Evolutionary conservation across 2,797 vertebrate genomes (phyloP).

Genomic region (Mormyrus hasselquistii): DNA sequence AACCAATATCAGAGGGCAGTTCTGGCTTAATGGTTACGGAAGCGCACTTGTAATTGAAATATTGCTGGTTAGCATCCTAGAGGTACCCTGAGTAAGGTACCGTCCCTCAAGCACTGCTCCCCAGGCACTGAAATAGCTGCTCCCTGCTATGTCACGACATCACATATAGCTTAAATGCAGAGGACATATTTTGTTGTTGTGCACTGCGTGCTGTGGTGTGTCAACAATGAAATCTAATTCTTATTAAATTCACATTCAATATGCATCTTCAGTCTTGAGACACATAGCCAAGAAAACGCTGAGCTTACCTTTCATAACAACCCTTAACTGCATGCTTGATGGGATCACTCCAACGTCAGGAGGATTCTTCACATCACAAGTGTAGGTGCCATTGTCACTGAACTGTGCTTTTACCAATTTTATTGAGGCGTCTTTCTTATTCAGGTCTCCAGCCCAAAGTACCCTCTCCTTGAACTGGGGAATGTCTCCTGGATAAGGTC

Average conservation of each 20-base stretch:
- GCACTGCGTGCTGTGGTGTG: background rate
- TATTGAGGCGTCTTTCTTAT: slow-evolving; percentile 85
- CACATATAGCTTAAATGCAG: background rate
- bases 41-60: too few species aligned
- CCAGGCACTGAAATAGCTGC: background rate
- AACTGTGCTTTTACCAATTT: slow-evolving; percentile 76
- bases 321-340: slow-evolving; percentile 70
- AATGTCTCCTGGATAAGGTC: slow-evolving; percentile 46
- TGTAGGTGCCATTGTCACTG: slow-evolving; percentile 85
- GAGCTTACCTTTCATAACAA: slow-evolving; percentile 78
- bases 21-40: too few species aligned
- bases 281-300: background rate
- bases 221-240: background rate
- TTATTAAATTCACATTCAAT: background rate
- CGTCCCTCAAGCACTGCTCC: too few species aligned
- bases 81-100: too few species aligned
- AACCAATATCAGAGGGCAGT: background rate
- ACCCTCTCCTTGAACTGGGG: slow-evolving; percentile 74
- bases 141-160: background rate
- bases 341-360: slow-evolving; percentile 71
- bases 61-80: too few species aligned
- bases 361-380: slow-evolving; percentile 84
- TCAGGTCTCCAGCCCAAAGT: slow-evolving; percentile 81
- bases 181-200: background rate
- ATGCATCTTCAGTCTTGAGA: background rate